Percentiles rank a stretch among this genome's conserved stretches.
phyloP scores from a whole-genome alignment of 2,113 vertebrate genomes.

The Calyptomena viridis region DNA sequence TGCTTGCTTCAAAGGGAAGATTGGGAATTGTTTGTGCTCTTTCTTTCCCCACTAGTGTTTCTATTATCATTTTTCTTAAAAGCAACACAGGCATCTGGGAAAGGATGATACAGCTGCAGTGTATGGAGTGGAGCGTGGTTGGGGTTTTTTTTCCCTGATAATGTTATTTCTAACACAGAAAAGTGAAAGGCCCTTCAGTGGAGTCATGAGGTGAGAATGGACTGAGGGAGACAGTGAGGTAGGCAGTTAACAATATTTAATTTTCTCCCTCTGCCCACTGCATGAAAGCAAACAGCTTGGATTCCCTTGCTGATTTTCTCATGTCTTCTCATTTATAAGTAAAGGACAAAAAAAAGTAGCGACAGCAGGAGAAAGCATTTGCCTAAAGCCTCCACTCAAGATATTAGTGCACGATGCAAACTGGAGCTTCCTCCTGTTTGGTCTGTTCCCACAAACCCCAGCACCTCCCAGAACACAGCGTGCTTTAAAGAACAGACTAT shows the following conservation, averaged over 20 bases:
- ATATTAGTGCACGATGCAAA: background rate
- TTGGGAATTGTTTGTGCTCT: conserved; percentile 43
- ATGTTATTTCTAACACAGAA: background rate
- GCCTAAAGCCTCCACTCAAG: background rate
- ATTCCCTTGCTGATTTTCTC: background rate
- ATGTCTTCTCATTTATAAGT: rapidly evolving
- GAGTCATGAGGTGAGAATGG: background rate
- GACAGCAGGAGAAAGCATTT: background rate
- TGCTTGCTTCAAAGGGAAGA: conserved; percentile 37
- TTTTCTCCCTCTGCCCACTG: background rate
- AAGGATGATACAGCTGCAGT: background rate
- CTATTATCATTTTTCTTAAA: conserved; percentile 19
- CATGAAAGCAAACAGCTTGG: background rate
- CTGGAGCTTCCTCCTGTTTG: background rate
- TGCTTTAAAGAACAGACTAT: background rate
- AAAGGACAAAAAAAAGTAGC: background rate
- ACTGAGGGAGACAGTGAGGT: background rate
- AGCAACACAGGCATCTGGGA: conserved; percentile 39
- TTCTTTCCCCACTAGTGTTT: conserved; percentile 18
- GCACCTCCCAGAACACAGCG: rapidly evolving
- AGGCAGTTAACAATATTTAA: background rate
- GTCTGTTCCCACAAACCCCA: background rate
- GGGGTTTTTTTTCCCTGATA: background rate
- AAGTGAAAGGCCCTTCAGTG: background rate
- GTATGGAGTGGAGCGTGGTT: background rate